Evolutionary conservation across 2,113 vertebrate species (phyloP).

Genomic region (Xenopus laevis): DNA sequence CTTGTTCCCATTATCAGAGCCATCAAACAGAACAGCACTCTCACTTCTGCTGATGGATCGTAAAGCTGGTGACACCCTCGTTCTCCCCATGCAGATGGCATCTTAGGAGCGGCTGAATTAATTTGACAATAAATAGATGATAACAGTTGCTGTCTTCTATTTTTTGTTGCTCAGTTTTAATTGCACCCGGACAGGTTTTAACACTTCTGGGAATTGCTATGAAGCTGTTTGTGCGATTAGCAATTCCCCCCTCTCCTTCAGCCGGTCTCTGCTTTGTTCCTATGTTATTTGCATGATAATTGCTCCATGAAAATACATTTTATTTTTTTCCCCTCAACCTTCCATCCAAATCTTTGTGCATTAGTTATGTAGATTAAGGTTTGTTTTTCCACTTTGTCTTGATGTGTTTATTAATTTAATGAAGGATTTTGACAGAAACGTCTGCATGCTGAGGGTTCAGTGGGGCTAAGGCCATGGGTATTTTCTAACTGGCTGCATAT

Average conservation of each 20-base stretch:
- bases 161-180: constrained; percentile 66
- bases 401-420: constrained; percentile 87
- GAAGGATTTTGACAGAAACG: constrained; percentile 68
- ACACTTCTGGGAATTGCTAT: constrained; percentile 73
- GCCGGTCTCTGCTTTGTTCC: constrained; percentile 58
- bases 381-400: constrained; percentile 68
- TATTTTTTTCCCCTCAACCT: constrained; percentile 55
- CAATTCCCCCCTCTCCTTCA: constrained; percentile 51
- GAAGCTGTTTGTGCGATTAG: constrained; percentile 68
- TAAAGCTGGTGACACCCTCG: constrained; percentile 62
- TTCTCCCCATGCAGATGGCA: constrained; percentile 64
- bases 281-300: constrained; percentile 80
- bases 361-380: constrained; percentile 77
- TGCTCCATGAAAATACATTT: constrained; percentile 66
- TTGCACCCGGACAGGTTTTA: constrained; percentile 74
- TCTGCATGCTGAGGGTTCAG: constrained; percentile 63
- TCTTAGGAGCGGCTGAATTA: constrained; percentile 71
- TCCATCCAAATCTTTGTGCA: constrained; percentile 57
- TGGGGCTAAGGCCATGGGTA: constrained; percentile 52
- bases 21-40: constrained; percentile 62
- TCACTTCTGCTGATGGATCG: constrained; percentile 61
- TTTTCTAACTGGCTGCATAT: constrained; percentile 53
- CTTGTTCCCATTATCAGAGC: constrained; percentile 67
- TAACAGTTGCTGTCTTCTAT: constrained; percentile 61
- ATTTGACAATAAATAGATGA: constrained; percentile 85